phyloP scores from a whole-genome alignment of 2,113 vertebrate genomes.

The Poicephalus meyeri region DNA sequence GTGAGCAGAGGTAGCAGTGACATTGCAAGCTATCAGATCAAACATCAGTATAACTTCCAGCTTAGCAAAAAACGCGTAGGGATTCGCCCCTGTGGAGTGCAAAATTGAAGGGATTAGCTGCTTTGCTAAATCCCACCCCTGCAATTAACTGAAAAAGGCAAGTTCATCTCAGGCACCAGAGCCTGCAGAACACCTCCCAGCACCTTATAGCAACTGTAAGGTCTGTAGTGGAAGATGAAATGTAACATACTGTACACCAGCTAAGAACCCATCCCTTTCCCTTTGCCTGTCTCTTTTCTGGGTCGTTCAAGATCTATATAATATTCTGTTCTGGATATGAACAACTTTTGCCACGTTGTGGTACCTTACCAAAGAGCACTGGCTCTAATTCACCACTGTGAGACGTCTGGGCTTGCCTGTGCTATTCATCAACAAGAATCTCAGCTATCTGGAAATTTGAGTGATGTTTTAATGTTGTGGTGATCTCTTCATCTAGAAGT shows the following conservation, averaged over 20 bases:
- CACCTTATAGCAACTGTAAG: not conserved
- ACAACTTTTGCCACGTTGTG: not conserved
- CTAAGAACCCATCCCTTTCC: not conserved
- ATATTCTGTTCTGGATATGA: not conserved
- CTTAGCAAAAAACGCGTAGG: not conserved
- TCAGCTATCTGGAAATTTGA: not conserved
- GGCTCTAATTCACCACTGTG: not conserved
- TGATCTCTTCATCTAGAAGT: not conserved
- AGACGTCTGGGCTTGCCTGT: not conserved
- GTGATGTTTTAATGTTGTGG: not conserved
- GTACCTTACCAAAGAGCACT: not conserved
- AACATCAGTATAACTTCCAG: not conserved
- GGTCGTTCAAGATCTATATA: not conserved
- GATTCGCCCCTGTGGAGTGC: not conserved
- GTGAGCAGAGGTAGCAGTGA: not conserved
- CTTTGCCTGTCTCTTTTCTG: not conserved
- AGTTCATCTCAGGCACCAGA: not conserved
- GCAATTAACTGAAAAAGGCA: not conserved
- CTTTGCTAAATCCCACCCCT: not conserved
- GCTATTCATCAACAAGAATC: not conserved
- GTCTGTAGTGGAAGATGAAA: not conserved
- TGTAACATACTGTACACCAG: fast-evolving
- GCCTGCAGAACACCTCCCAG: not conserved
- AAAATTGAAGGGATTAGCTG: not conserved
- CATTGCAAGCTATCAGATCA: not conserved